phyloP scores from a whole-genome alignment of 2,113 vertebrate genomes.

The Spermophilus dauricus region DNA sequence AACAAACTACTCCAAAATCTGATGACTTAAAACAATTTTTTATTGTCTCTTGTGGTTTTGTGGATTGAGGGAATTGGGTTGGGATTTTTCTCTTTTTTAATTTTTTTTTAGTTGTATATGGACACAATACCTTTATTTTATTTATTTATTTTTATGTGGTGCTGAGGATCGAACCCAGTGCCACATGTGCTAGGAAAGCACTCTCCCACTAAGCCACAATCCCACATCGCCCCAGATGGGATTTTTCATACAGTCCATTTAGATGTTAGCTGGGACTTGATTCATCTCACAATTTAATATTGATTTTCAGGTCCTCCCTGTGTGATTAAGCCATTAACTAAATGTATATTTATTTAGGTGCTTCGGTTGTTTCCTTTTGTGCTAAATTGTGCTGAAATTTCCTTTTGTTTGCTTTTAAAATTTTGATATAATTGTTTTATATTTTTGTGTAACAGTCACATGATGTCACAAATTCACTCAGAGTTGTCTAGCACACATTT shows the following conservation, averaged over 20 bases:
- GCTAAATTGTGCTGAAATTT: neutral
- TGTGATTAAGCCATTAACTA: neutral
- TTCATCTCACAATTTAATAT: neutral
- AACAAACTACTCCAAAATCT: neutral
- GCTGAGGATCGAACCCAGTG: too few species aligned
- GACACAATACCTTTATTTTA: too few species aligned
- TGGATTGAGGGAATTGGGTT: neutral
- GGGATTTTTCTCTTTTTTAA: neutral
- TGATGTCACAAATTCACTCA: neutral
- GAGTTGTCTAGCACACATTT: neutral
- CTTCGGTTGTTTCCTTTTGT: neutral
- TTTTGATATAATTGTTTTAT: neutral
- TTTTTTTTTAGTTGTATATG: too few species aligned
- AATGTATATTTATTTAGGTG: neutral
- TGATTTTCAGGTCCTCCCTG: neutral
- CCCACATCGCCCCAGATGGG: neutral
- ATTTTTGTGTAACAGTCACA: neutral
- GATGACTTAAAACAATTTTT: neutral
- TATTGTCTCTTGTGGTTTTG: neutral
- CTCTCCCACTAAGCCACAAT: too few species aligned
- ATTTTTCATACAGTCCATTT: neutral
- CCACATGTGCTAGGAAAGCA: too few species aligned
- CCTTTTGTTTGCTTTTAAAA: neutral
- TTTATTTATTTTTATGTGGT: too few species aligned
- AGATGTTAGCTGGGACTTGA: neutral